These are phyloP conservation scores for Thymelicus lineola DNA, from an alignment of 2,888 invertebrate species.

Conservation along the genomic window DNA sequence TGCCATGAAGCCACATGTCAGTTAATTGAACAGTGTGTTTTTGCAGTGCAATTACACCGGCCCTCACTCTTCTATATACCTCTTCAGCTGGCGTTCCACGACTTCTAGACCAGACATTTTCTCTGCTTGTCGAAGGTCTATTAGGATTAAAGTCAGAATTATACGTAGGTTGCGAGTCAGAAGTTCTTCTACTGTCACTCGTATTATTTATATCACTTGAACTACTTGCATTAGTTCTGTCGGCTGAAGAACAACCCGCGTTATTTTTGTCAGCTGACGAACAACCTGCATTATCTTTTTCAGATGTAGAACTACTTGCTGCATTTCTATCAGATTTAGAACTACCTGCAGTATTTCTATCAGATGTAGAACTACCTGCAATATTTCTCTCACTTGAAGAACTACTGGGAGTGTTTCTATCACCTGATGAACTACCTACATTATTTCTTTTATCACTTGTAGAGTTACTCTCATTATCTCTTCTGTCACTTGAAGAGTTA, in stretches of 20 bases:
- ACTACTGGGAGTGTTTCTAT: background rate
- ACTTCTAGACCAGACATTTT: conserved; percentile 62
- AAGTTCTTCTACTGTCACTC: conserved; percentile 44
- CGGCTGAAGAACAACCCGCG: background rate
- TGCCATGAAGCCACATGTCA: conserved; percentile 74
- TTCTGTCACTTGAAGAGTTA: background rate
- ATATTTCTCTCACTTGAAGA: background rate
- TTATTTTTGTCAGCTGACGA: background rate
- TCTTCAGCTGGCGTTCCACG: conserved; percentile 64
- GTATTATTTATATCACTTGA: conserved; percentile 10
- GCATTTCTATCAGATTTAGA: background rate
- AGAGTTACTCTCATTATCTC: background rate
- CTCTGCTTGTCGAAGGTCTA: conserved; percentile 70
- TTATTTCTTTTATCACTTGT: conserved; percentile 39
- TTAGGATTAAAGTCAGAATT: conserved; percentile 49
- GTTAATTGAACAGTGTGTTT: conserved; percentile 69
- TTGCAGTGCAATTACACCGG: conserved; percentile 69
- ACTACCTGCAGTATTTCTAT: conserved; percentile 38
- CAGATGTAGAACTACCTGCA: background rate
- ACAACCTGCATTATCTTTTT: background rate
- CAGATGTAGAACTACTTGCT: background rate
- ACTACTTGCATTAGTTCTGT: background rate
- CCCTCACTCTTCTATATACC: conserved; percentile 71
- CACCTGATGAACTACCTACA: conserved; percentile 40
- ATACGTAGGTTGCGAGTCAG: conserved; percentile 45